Percentiles rank a stretch among this genome's conserved stretches.
These are phyloP conservation scores for Glaucopsyche alexis DNA, from an alignment of 2,888 invertebrate genomes.

Conservation along the genomic window DNA sequence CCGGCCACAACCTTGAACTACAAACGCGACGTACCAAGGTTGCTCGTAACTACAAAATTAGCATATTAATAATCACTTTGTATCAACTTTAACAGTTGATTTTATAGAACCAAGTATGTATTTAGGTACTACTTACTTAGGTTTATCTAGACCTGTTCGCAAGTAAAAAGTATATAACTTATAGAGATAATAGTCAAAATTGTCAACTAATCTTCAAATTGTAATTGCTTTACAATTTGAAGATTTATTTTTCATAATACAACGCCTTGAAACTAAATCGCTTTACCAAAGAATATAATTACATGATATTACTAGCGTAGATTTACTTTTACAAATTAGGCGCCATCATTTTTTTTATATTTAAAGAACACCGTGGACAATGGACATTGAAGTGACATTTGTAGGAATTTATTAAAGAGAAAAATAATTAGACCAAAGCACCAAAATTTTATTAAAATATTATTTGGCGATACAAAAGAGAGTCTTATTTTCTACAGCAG, in stretches of 20 bases:
- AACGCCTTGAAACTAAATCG: too few relatives aligned
- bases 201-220: too few relatives aligned
- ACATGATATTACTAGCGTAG: too few relatives aligned
- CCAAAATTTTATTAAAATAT: neutral
- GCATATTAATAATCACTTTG: neutral
- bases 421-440: neutral
- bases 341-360: neutral
- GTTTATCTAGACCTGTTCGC: too few relatives aligned
- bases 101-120: neutral
- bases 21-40: neutral
- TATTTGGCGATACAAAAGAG: conserved; percentile 8
- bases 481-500: conserved; percentile 30
- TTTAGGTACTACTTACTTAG: too few relatives aligned
- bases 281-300: too few relatives aligned
- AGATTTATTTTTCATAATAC: neutral
- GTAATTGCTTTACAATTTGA: too few relatives aligned
- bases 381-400: too few relatives aligned
- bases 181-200: too few relatives aligned
- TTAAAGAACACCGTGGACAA: neutral
- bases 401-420: neutral
- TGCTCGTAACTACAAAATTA: neutral
- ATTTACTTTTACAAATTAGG: neutral
- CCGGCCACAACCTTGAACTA: neutral
- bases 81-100: too few relatives aligned
- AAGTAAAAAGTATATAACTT: too few relatives aligned